These are phyloP conservation scores for Dicaeum eximium DNA, from an alignment of 2,113 vertebrate species.

Conservation along the genomic window DNA sequence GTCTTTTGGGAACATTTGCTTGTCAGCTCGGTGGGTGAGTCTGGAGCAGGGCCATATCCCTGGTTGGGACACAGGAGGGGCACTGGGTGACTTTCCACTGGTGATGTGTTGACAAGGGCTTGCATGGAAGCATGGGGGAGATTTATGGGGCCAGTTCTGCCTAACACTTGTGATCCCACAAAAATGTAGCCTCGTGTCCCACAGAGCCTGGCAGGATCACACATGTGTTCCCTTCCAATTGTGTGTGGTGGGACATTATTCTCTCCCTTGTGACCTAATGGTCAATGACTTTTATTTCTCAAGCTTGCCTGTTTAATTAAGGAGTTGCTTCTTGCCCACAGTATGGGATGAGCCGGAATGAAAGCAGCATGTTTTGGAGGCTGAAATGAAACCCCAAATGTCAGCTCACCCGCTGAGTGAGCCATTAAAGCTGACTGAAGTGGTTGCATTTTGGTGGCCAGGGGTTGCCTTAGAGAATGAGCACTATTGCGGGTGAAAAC, in stretches of 20 bases:
- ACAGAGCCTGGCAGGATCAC: constrained; percentile 20
- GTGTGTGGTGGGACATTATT: constrained; percentile 23
- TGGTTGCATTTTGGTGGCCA: constrained; percentile 9
- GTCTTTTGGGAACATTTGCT: not conserved
- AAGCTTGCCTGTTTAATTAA: constrained; percentile 30
- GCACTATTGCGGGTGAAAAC: constrained; percentile 21
- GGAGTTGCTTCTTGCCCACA: constrained; percentile 26
- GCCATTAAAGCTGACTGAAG: constrained; percentile 37
- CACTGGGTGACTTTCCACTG: constrained; percentile 2
- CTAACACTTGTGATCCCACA: constrained; percentile 55
- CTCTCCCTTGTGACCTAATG: constrained; percentile 32
- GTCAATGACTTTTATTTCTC: constrained; percentile 55
- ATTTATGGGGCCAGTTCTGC: constrained; percentile 19
- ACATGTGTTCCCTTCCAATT: constrained; percentile 10
- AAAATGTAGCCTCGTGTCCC: constrained; percentile 1
- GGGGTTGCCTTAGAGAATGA: not conserved
- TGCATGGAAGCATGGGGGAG: not conserved
- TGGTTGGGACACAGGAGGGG: not conserved
- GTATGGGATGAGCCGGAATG: not conserved
- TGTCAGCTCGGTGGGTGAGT: not conserved
- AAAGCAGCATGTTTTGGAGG: constrained; percentile 16
- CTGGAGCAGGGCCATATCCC: not conserved
- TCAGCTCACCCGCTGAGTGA: not conserved
- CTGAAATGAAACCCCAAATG: constrained; percentile 19
- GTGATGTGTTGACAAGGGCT: not conserved